Conservation (phyloP, 2,888 invertebrate genomes). For the Netelia fuscicornis region DNA sequence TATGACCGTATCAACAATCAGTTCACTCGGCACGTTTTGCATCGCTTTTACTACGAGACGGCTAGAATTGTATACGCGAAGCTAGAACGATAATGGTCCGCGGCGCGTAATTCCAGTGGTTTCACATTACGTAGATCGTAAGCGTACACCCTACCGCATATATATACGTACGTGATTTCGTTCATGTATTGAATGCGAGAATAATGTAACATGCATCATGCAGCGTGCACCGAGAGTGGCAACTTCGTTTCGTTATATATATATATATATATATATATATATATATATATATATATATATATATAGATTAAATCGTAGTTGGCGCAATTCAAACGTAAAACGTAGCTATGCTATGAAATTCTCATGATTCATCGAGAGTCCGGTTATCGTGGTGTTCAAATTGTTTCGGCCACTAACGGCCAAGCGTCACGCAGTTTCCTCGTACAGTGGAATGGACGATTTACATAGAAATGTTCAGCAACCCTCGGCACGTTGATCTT, state of each 20-base stretch:
- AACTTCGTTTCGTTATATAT: slow-evolving; percentile 3
- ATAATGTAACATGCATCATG: slow-evolving; percentile 54
- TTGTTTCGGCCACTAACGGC: slow-evolving; percentile 74
- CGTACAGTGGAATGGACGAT: slow-evolving; percentile 57
- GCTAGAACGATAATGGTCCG: slow-evolving; percentile 62
- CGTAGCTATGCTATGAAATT: slow-evolving; percentile 69
- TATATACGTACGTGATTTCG: slow-evolving; percentile 42
- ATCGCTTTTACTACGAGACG: slow-evolving; percentile 24
- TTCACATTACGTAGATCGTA: slow-evolving; percentile 59
- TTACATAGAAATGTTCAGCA: slow-evolving; percentile 64
- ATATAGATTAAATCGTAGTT: slow-evolving; percentile 47
- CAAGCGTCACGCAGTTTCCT: slow-evolving; percentile 69
- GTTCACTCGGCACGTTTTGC: slow-evolving; percentile 41
- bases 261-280: slow-evolving; percentile 30
- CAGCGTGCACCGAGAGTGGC: slow-evolving; percentile 28
- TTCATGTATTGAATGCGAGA: slow-evolving; percentile 27
- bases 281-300: slow-evolving; percentile 35
- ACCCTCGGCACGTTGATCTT: slow-evolving; percentile 42
- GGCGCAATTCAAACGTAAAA: slow-evolving; percentile 63
- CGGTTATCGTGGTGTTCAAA: slow-evolving; percentile 75
- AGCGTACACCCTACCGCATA: slow-evolving; percentile 25
- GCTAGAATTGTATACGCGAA: slow-evolving; percentile 15
- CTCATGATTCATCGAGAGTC: slow-evolving; percentile 74
- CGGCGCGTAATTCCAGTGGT: slow-evolving; percentile 61
- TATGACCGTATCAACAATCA: slow-evolving; percentile 47